Conservation (phyloP, 2,888 invertebrate species). For the Carabus problematicus region DNA sequence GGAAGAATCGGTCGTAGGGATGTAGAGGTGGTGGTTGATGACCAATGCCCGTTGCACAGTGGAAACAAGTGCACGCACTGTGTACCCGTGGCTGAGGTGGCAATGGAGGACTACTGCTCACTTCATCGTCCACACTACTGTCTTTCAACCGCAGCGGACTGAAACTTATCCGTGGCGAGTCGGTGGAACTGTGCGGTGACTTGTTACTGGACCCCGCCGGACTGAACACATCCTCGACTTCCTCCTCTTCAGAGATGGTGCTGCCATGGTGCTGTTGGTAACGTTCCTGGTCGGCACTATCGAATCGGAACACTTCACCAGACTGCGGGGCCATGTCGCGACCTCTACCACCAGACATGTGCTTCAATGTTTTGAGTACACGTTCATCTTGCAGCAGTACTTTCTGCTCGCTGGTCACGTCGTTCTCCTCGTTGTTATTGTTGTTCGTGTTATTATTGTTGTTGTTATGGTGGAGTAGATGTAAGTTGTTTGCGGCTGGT, state of each 20-base stretch:
- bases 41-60: slow-evolving; percentile 56
- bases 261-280: slow-evolving; percentile 48
- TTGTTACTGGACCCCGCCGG: slow-evolving; percentile 65
- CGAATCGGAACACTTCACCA: slow-evolving; percentile 64
- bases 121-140: slow-evolving; percentile 56
- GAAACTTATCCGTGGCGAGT: slow-evolving; percentile 64
- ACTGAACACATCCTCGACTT: slow-evolving; percentile 67
- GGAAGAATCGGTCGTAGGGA: slow-evolving; percentile 61
- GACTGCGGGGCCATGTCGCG: slow-evolving; percentile 20
- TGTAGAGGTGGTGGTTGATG: slow-evolving; percentile 56
- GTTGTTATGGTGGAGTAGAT: slow-evolving; percentile 54
- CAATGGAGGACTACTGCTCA: slow-evolving; percentile 55
- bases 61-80: slow-evolving; percentile 56
- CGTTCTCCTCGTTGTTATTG: slow-evolving; percentile 50
- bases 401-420: slow-evolving; percentile 41
- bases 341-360: slow-evolving; percentile 50
- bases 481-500: slow-evolving; percentile 59
- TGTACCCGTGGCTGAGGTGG: slow-evolving; percentile 51
- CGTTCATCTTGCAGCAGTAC: slow-evolving; percentile 36
- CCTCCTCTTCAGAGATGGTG: slow-evolving; percentile 58
- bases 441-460: slow-evolving; percentile 58
- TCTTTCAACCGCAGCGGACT: slow-evolving; percentile 65
- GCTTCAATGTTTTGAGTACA: slow-evolving; percentile 53
- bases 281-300: slow-evolving; percentile 56
- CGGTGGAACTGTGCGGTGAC: slow-evolving; percentile 64